These are phyloP conservation scores for Aldabrachelys gigantea DNA, from an alignment of 2,113 vertebrate species.

Conservation along the genomic window DNA sequence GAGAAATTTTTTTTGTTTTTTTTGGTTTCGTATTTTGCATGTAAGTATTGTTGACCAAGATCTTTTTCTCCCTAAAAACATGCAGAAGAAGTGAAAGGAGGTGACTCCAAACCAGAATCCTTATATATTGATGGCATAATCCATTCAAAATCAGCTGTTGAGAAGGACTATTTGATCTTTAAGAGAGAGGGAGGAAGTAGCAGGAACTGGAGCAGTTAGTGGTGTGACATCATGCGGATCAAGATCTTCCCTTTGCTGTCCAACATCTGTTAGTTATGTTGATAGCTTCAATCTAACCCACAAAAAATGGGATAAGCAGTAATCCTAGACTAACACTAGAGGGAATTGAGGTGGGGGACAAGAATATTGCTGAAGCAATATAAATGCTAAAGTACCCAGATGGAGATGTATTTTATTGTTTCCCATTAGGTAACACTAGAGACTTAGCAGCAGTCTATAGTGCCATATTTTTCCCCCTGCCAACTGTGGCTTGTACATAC, in stretches of 20 bases:
- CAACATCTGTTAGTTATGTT: background rate
- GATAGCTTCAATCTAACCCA: background rate
- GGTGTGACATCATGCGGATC: background rate
- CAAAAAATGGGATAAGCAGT: background rate
- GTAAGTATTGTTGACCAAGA: background rate
- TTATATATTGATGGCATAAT: background rate
- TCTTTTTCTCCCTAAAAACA: background rate
- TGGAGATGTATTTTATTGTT: background rate
- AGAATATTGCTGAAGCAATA: background rate
- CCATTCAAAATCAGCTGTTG: background rate
- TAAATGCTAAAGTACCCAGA: background rate
- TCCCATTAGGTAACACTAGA: background rate
- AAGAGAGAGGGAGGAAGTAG: background rate
- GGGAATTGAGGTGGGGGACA: background rate
- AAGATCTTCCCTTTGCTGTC: background rate
- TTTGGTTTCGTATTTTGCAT: background rate
- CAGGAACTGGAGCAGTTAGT: background rate
- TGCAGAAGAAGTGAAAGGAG: background rate
- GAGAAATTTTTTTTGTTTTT: accelerated
- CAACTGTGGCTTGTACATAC: background rate
- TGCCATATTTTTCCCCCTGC: background rate
- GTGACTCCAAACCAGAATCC: background rate
- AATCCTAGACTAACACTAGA: background rate
- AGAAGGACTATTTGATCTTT: background rate
- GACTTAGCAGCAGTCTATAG: background rate